Conservation (phyloP, 2,113 vertebrate species). For the Girardinichthys multiradiatus region DNA sequence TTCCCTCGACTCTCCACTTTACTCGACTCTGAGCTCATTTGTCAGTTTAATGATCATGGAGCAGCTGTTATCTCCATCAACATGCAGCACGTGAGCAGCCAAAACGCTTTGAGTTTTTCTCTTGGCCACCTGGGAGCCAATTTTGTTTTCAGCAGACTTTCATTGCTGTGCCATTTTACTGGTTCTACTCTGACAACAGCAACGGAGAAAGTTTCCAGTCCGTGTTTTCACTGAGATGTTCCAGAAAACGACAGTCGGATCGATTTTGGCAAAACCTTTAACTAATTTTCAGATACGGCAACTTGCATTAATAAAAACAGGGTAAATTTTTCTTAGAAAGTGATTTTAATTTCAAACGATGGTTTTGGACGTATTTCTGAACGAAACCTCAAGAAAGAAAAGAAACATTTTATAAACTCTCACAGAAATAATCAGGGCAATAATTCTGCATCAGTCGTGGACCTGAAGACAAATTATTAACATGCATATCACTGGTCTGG, state of each 20-base stretch:
- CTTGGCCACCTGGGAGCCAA: conserved; percentile 27
- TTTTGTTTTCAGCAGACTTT: conserved; percentile 33
- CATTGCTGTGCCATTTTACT: neutral
- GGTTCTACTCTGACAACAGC: neutral
- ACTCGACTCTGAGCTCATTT: neutral
- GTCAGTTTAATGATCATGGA: conserved; percentile 1
- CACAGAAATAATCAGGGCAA: no score
- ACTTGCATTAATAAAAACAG: neutral
- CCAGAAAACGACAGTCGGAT: neutral
- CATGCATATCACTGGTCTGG: no score
- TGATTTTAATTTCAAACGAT: no score
- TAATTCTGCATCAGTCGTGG: no score
- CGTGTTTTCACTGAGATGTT: neutral
- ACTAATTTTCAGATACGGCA: neutral
- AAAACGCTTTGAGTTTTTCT: neutral
- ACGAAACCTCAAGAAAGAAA: no score
- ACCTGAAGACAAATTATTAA: no score
- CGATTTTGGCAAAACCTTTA: neutral
- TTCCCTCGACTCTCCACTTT: neutral
- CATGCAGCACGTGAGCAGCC: neutral
- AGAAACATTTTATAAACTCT: no score
- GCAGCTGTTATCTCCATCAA: conserved; percentile 34
- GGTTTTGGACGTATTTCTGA: no score
- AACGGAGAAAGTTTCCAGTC: neutral
- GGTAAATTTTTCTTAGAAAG: no score